Percentiles rank a stretch among this genome's conserved stretches.
Evolutionary conservation across 2,797 vertebrate species (phyloP).

Genomic region (Rhinatrema bivittatum): DNA sequence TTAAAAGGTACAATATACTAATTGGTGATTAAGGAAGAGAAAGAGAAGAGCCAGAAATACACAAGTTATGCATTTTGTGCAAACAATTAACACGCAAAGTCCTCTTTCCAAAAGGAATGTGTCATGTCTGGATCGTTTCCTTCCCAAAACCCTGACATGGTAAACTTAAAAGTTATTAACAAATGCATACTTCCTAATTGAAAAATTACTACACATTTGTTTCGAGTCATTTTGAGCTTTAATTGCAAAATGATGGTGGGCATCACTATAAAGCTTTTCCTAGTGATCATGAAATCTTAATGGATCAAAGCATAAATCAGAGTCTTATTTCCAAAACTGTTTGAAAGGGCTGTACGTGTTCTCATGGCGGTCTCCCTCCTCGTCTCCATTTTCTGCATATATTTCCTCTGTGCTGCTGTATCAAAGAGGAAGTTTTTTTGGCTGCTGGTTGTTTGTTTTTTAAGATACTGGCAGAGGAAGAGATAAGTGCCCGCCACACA

Average conservation of each 20-base stretch:
- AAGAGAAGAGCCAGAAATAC: no score
- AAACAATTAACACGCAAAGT: no score
- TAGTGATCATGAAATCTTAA: slow-evolving; percentile 2
- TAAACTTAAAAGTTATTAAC: no score
- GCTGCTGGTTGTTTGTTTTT: slow-evolving; percentile 33
- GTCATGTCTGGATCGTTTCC: no score
- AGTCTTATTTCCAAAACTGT: slow-evolving; percentile 5
- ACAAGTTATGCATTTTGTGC: no score
- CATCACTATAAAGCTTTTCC: slow-evolving; percentile 4
- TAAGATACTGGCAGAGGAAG: slow-evolving; percentile 23
- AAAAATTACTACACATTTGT: background rate
- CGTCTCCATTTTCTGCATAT: slow-evolving; percentile 23
- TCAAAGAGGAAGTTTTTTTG: slow-evolving; percentile 19
- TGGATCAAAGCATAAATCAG: slow-evolving; percentile 9
- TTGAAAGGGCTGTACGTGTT: slow-evolving; percentile 28
- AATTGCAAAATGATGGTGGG: slow-evolving; percentile 23
- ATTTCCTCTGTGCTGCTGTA: slow-evolving; percentile 24
- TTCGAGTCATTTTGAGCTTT: slow-evolving; percentile 4
- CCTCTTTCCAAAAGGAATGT: no score
- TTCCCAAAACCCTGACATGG: no score
- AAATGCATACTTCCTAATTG: no score
- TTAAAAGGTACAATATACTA: no score
- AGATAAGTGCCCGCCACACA: background rate
- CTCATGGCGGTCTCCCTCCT: slow-evolving; percentile 14
- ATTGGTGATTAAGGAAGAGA: no score